Evolutionary conservation across 2,888 invertebrate genomes (phyloP).

Genomic region (Lissocephala sabroskyi): DNA sequence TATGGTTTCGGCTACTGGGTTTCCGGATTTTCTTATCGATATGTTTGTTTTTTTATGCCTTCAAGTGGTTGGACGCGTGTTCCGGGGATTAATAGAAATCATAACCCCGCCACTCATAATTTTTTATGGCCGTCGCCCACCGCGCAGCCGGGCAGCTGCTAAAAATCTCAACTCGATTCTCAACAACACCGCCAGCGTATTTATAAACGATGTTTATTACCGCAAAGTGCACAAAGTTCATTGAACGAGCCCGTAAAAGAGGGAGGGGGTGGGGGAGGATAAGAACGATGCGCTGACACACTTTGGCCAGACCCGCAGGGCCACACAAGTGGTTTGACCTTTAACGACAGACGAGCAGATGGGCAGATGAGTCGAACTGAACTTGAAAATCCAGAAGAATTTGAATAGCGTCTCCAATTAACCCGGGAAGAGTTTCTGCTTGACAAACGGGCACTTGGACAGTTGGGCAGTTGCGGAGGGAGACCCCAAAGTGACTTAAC

Average conservation of each 20-base stretch:
- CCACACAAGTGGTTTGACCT: conserved; percentile 66
- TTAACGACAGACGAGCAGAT: conserved; percentile 19
- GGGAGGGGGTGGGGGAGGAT: too few relatives aligned
- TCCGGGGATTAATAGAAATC: background rate
- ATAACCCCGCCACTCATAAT: conserved; percentile 13
- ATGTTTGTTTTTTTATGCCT: too few relatives aligned
- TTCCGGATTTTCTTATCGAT: too few relatives aligned
- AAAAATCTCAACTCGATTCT: conserved; percentile 41
- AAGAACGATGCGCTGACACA: conserved; percentile 49
- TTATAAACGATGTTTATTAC: conserved; percentile 55
- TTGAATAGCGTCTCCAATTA: conserved; percentile 43
- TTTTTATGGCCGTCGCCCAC: conserved; percentile 5
- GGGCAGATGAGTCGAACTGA: conserved; percentile 24
- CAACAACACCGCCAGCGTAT: conserved; percentile 48
- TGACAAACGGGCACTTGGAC: too few relatives aligned
- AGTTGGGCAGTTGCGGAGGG: too few relatives aligned
- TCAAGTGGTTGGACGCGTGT: too few relatives aligned
- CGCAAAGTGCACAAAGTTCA: conserved; percentile 46
- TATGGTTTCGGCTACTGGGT: too few relatives aligned
- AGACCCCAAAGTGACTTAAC: too few relatives aligned
- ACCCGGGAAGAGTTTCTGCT: conserved; percentile 24
- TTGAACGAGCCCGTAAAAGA: conserved; percentile 33
- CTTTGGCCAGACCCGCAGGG: conserved; percentile 46
- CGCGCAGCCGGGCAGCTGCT: conserved; percentile 41
- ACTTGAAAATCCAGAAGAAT: conserved; percentile 34